Evolutionary conservation across 2,797 vertebrate species (phyloP).

Genomic region (Podargus strigoides): DNA sequence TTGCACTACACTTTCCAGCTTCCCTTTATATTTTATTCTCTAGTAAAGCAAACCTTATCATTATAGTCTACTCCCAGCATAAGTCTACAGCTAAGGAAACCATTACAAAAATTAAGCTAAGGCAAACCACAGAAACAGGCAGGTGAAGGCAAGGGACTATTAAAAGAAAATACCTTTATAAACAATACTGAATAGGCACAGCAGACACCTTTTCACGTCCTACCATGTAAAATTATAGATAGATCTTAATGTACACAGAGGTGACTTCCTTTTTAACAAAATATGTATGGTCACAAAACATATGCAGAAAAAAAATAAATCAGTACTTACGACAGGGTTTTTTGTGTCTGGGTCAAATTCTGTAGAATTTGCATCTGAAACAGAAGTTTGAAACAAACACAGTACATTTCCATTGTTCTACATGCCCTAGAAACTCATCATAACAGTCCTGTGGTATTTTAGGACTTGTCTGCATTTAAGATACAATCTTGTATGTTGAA

Average conservation of each 20-base stretch:
- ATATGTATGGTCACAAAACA: neutral
- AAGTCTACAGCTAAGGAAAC: neutral
- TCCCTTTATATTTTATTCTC: neutral
- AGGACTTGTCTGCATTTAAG: neutral
- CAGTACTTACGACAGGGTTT: conserved; percentile 74
- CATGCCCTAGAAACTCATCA: neutral
- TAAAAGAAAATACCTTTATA: neutral
- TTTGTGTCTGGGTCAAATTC: conserved; percentile 76
- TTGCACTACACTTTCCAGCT: neutral
- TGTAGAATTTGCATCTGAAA: conserved; percentile 80
- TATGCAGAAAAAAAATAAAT: neutral
- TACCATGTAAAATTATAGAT: neutral
- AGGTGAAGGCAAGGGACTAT: neutral
- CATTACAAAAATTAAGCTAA: neutral
- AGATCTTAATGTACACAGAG: neutral
- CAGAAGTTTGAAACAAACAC: conserved; percentile 11
- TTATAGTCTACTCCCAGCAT: neutral
- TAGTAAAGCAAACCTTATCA: neutral
- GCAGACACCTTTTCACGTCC: neutral
- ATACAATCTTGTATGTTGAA: neutral
- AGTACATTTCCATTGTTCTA: neutral
- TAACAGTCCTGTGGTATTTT: neutral
- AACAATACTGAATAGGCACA: neutral
- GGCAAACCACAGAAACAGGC: neutral
- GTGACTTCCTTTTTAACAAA: neutral